Percentiles rank a stretch among this genome's conserved stretches.
Conservation (phyloP, 2,888 invertebrate species). For the Lochmaea crataegi region DNA sequence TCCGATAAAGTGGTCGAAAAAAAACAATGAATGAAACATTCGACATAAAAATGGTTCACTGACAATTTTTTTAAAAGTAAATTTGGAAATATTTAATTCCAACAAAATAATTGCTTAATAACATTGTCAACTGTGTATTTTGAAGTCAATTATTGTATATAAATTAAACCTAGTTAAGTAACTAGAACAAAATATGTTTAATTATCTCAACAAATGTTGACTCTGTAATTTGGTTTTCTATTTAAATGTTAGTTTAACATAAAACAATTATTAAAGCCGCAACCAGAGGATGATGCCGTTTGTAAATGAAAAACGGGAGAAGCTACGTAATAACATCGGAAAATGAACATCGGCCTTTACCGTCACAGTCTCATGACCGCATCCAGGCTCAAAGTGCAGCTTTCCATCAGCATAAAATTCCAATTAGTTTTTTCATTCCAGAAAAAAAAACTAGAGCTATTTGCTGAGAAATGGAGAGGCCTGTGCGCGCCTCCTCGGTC, state of each 20-base stretch:
- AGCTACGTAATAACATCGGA: constrained; percentile 1
- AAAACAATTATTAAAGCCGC: not conserved
- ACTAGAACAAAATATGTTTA: too few relatives aligned
- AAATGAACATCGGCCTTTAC: constrained; percentile 10
- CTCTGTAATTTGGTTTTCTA: not conserved
- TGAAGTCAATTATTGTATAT: too few relatives aligned
- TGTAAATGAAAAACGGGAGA: not conserved
- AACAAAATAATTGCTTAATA: too few relatives aligned
- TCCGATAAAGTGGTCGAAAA: too few relatives aligned
- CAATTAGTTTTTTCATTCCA: constrained; percentile 5
- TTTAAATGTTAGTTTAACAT: not conserved
- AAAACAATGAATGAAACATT: too few relatives aligned
- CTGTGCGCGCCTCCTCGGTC: too few relatives aligned
- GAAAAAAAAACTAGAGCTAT: not conserved
- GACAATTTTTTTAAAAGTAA: too few relatives aligned
- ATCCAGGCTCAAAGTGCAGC: constrained; percentile 4
- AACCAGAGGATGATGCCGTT: not conserved
- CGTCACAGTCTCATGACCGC: constrained; percentile 1
- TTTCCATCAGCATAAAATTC: constrained; percentile 17
- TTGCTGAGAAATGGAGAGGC: not conserved
- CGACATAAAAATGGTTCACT: too few relatives aligned
- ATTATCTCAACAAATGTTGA: too few relatives aligned
- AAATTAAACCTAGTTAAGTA: too few relatives aligned
- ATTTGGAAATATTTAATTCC: too few relatives aligned
- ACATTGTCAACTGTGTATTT: too few relatives aligned